These are phyloP conservation scores for Diplolepis rosae DNA, from an alignment of 2,888 invertebrate genomes.

Conservation along the genomic window DNA sequence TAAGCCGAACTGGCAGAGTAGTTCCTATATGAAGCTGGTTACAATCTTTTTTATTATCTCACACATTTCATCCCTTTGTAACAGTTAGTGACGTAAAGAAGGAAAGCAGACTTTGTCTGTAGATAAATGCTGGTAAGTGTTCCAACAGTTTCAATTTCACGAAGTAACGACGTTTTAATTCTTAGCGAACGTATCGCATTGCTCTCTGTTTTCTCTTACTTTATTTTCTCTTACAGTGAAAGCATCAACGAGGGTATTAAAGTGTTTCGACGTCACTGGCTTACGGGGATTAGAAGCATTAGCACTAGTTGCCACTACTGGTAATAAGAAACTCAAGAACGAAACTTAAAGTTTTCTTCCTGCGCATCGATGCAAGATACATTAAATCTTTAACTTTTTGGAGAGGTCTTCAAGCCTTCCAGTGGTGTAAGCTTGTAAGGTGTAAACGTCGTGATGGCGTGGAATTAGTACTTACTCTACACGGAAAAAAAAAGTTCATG, in stretches of 20 bases:
- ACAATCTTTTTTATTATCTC: slow-evolving; percentile 23
- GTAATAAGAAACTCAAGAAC: slow-evolving; percentile 43
- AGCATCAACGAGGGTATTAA: slow-evolving; percentile 62
- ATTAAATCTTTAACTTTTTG: neutral
- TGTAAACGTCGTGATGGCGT: neutral
- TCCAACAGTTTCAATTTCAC: slow-evolving; percentile 60
- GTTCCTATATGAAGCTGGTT: neutral
- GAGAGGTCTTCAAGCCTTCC: neutral
- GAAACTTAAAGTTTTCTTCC: slow-evolving; percentile 10
- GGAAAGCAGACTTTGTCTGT: slow-evolving; percentile 32
- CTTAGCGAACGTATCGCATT: slow-evolving; percentile 44
- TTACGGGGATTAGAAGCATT: slow-evolving; percentile 57
- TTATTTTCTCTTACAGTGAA: slow-evolving; percentile 41
- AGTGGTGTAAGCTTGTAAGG: neutral
- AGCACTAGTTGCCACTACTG: slow-evolving; percentile 44
- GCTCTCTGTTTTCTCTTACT: slow-evolving; percentile 23
- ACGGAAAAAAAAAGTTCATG: no score
- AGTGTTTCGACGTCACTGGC: slow-evolving; percentile 56
- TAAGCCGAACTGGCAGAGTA: neutral
- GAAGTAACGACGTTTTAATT: slow-evolving; percentile 60
- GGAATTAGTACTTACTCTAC: no score
- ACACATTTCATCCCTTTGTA: slow-evolving; percentile 38
- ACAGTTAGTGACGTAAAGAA: slow-evolving; percentile 48
- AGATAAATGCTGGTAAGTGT: slow-evolving; percentile 47
- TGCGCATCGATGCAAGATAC: slow-evolving; percentile 6